Percentiles rank a stretch among this genome's conserved stretches.
Conservation (phyloP, 1,140 invertebrate genomes). For the Myzus persicae region DNA sequence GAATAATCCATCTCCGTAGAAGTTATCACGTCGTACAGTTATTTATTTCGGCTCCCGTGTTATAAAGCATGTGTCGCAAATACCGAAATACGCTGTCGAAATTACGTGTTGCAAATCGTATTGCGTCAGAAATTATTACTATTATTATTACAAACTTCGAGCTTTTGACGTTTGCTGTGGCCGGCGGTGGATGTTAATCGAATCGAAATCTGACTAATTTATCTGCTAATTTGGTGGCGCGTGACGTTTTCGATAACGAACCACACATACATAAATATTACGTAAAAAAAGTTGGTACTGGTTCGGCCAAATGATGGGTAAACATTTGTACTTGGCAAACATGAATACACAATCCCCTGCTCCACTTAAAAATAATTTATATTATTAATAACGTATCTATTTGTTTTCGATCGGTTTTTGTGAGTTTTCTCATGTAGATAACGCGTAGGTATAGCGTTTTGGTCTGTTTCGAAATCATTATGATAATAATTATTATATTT, state of each 20-base stretch:
- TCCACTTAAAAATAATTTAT: not conserved
- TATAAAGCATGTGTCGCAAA: not conserved
- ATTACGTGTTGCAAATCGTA: not conserved
- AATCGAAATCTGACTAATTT: conserved; percentile 38
- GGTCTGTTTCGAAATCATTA: not conserved
- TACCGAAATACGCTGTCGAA: not conserved
- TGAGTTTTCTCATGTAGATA: not conserved
- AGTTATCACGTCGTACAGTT: not conserved
- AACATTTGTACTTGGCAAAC: not conserved
- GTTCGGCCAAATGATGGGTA: conserved; percentile 6
- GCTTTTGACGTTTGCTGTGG: not conserved
- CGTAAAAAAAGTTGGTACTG: not conserved
- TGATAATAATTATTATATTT: not conserved
- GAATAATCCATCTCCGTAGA: not conserved
- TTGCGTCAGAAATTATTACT: not conserved
- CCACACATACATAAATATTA: not conserved
- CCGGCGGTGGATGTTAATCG: not conserved
- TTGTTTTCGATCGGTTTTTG: not conserved
- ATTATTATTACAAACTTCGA: not conserved
- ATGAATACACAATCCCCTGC: not conserved
- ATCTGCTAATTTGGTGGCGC: not conserved
- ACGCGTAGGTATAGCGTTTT: not conserved
- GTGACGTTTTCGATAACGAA: conserved; percentile 14
- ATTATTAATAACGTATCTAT: not conserved
- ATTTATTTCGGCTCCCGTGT: not conserved